Base-by-base conservation (phyloP, 2,888 invertebrate genomes). In the Brachypalpus laphriformis region DNA sequence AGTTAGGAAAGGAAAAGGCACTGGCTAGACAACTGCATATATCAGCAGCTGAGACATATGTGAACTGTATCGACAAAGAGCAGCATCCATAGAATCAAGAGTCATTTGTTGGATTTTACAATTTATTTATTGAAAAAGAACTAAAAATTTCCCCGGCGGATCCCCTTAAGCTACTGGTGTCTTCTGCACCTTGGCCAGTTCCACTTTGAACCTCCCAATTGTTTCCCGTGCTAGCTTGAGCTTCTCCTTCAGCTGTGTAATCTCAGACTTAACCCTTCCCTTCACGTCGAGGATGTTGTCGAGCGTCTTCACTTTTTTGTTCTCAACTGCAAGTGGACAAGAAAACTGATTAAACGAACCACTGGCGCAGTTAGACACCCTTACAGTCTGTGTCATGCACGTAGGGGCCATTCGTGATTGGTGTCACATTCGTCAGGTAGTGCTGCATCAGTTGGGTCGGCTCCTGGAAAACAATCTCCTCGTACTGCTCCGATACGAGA, bases 391-490 rank as follows among this genome's bases (percentile, higher is more conserved):
- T 97, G 89, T 98, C 96, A 92, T 98, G 98, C 63, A 94, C 95
- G 95, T 97, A 96, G 25, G 93, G 90, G 0, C 95, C 96, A 75
- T 94, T 93, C 0, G 95, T 95, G 20, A 97, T 92, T 1, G 96
- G 96, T 88, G 96, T 95, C 0, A 96, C 94, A 88, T 94, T 95
- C 81, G 95, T 96, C 45, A 98, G 92, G 28, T 98, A 93, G 90
- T 98, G 97, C 89, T 98, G 97, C 97, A 98, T 98, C 87, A 97
- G 93, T 82, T 96, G 96, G 0, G 97, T 97, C 0, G 97, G 97
- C 90, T 97, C 97, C 92, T 97, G 97, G 90, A 98, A 98, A 0
- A 98, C 97, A 68, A 99, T 96, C 93, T 99, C 99, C 91, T 99
- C 99, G 89, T 98, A 99, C 82, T 96, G 96, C 92, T 99, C 99